phyloP scores from a whole-genome alignment of 2,888 invertebrate genomes.

The Hydriomena furcata region DNA sequence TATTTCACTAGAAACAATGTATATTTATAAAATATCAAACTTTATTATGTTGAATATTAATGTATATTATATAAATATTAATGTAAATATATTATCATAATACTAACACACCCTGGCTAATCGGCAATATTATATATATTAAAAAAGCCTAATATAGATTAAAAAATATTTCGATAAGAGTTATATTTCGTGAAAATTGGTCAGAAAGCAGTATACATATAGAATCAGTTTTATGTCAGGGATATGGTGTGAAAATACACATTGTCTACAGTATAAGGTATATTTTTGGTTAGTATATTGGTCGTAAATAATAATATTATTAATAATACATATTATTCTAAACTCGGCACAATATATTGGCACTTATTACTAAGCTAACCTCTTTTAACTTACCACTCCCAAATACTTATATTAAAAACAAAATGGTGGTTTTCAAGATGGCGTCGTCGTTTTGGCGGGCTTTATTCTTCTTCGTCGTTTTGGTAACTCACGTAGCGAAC shows the following conservation, averaged over 20 bases:
- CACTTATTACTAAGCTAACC: conserved; percentile 41
- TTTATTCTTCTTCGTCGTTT: conserved; percentile 92
- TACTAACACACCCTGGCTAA: conserved; percentile 53
- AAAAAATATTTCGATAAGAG: conserved; percentile 27
- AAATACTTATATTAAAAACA: conserved; percentile 39
- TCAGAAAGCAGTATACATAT: conserved; percentile 36
- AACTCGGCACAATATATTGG: conserved; percentile 33
- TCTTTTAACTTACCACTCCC: conserved; percentile 42
- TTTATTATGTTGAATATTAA: not conserved
- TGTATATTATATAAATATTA: conserved; percentile 3
- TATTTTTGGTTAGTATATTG: conserved; percentile 32
- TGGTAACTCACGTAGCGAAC: conserved; percentile 98
- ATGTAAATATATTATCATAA: conserved; percentile 22
- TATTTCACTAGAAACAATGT: conserved; percentile 9
- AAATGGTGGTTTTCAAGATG: conserved; percentile 56
- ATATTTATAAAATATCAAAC: conserved; percentile 13
- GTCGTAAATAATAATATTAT: conserved; percentile 32
- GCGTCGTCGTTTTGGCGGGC: conserved; percentile 46
- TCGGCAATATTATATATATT: conserved; percentile 41
- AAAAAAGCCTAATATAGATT: conserved; percentile 16
- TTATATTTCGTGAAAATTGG: conserved; percentile 38
- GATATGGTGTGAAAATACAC: conserved; percentile 50
- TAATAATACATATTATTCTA: conserved; percentile 28
- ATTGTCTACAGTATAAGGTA: conserved; percentile 58
- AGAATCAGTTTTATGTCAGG: conserved; percentile 18